phyloP scores from a whole-genome alignment of 2,888 invertebrate genomes.

The Hydropsyche betteni region DNA sequence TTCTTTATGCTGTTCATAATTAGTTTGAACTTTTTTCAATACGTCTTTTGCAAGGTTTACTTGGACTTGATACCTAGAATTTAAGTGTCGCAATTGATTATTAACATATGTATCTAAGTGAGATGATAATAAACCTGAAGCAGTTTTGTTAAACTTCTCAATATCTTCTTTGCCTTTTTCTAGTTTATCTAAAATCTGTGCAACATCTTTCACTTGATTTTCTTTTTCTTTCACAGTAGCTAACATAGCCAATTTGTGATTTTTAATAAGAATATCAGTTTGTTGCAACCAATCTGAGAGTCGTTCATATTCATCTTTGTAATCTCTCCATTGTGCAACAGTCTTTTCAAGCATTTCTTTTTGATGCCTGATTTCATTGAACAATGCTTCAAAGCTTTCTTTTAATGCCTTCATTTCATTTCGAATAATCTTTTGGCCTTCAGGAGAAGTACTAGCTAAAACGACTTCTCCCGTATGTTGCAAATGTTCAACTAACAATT shows the following conservation, averaged over 20 bases:
- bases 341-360: constrained; percentile 85
- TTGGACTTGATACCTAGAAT: constrained; percentile 89
- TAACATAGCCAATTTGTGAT: constrained; percentile 84
- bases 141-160: constrained; percentile 82
- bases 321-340: constrained; percentile 86
- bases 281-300: constrained; percentile 93
- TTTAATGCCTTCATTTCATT: constrained; percentile 87
- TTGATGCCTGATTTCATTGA: constrained; percentile 86
- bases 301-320: constrained; percentile 91
- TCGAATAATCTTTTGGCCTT: constrained; percentile 81
- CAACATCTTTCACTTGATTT: constrained; percentile 83
- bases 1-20: constrained; percentile 83
- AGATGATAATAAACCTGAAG: constrained; percentile 79
- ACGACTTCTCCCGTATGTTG: constrained; percentile 89
- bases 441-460: constrained; percentile 80
- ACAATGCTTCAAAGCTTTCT: constrained; percentile 85
- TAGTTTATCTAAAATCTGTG: constrained; percentile 78
- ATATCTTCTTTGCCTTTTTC: constrained; percentile 83
- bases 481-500: constrained; percentile 84
- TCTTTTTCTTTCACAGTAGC: constrained; percentile 84
- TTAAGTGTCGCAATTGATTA: constrained; percentile 85
- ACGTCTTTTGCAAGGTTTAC: constrained; percentile 90
- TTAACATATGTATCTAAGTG: constrained; percentile 88
- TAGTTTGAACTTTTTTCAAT: constrained; percentile 88
- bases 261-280: constrained; percentile 89